A percentile compares a stretch with the other conserved stretches of the same genome.
These are phyloP conservation scores for Monopis laevigella DNA, from an alignment of 2,888 invertebrate genomes.

Conservation along the genomic window DNA sequence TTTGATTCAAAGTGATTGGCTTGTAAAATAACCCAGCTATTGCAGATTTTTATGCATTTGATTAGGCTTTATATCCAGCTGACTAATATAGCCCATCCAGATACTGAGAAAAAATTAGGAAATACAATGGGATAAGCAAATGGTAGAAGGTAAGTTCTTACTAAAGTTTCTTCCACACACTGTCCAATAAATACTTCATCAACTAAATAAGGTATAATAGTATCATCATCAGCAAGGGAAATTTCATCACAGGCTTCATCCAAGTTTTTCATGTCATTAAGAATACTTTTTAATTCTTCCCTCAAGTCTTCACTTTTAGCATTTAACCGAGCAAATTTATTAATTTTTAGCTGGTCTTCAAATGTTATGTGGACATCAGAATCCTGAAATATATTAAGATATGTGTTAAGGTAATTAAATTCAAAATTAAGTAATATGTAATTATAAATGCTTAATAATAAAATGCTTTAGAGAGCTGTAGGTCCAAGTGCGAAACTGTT, in stretches of 20 bases:
- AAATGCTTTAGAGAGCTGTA: constrained; percentile 12
- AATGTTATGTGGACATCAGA: constrained; percentile 93
- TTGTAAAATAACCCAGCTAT: too few relatives aligned
- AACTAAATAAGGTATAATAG: constrained; percentile 82
- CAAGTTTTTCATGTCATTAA: constrained; percentile 91
- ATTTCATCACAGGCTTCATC: constrained; percentile 94
- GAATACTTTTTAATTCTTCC: constrained; percentile 85
- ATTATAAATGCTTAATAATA: constrained; percentile 14
- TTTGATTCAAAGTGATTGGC: too few relatives aligned
- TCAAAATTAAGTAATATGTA: constrained; percentile 14
- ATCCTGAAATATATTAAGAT: constrained; percentile 62
- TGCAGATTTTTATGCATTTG: too few relatives aligned
- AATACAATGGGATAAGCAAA: too few relatives aligned
- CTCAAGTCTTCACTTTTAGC: constrained; percentile 91
- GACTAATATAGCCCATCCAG: too few relatives aligned
- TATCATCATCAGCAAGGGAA: constrained; percentile 78
- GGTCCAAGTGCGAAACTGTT: too few relatives aligned
- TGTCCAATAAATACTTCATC: constrained; percentile 92
- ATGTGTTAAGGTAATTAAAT: constrained; percentile 12
- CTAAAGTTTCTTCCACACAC: constrained; percentile 78
- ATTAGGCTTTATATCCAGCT: too few relatives aligned
- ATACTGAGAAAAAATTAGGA: too few relatives aligned
- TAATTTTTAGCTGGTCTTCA: constrained; percentile 98
- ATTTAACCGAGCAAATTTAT: constrained; percentile 93
- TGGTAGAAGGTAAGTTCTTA: constrained; percentile 37